Evolutionary conservation across 2,888 invertebrate genomes (phyloP).

Genomic region (Cephus pulcher): DNA sequence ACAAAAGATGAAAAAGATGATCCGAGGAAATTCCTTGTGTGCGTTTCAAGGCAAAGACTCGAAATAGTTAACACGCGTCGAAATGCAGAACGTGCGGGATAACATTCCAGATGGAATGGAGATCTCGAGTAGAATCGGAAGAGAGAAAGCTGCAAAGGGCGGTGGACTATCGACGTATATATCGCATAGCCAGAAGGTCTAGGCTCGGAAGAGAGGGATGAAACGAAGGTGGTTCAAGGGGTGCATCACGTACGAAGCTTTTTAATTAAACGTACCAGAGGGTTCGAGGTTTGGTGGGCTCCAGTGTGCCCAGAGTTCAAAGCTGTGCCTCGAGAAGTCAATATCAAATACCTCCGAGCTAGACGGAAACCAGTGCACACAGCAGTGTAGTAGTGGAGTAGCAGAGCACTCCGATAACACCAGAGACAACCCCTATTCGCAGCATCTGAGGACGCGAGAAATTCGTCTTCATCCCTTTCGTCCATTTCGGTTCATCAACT

Average conservation of each 20-base stretch:
- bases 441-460: not conserved
- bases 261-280: conserved; percentile 54
- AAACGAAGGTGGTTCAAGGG: no score
- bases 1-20: no score
- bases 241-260: conserved; percentile 43
- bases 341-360: conserved; percentile 66
- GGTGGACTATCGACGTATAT: conserved; percentile 28
- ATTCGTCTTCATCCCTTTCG: no score
- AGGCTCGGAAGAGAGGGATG: conserved; percentile 20
- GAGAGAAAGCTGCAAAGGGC: not conserved
- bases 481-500: no score
- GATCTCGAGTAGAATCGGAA: no score
- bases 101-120: no score
- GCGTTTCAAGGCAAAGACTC: no score
- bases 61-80: no score
- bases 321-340: conserved; percentile 63
- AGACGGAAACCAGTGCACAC: conserved; percentile 46
- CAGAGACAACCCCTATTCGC: conserved; percentile 42
- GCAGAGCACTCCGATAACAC: conserved; percentile 40
- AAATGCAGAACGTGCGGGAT: no score
- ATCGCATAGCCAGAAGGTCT: conserved; percentile 16
- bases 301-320: conserved; percentile 27
- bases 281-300: conserved; percentile 7
- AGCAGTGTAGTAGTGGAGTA: not conserved
- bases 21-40: no score